Base-by-base conservation (phyloP, 2,113 vertebrate species). In the Sakesphorus luctuosus region DNA sequence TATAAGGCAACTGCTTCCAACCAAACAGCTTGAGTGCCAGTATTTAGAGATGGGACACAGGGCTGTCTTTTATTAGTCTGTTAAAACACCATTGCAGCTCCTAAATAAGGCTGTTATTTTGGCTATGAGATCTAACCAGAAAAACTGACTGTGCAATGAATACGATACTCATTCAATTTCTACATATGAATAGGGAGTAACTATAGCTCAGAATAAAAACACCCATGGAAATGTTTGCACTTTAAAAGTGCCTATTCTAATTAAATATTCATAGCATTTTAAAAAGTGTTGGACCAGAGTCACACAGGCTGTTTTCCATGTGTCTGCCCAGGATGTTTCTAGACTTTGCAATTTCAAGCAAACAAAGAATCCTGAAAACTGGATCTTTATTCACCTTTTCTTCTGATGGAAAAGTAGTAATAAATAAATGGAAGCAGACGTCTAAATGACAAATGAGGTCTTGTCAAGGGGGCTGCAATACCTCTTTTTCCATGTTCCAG, bases 1-100 rank as follows among this genome's bases (percentile, higher is more conserved):
- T n/a, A 93, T 82, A 91, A 95, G 78, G 78, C 65, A 62, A 83
- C 38, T 87, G 55, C 85, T 90, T 96, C 90, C 93, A 94, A 81
- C n/a, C 33, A 87, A 81, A 91, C 44, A 75, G 33, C 28, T 55
- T 21, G 26, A 79, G 43, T 78, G 93, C 90, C 94, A 96, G 3
- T 69, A 69, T 84, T 84, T 89, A 61, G 76, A 90, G 72, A 75
- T 90, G 85, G 53, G 73, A 65, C 79, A 96, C 88, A 95, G 80
- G 38, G 50, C 76, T 90, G 91, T 72, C 76, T 95, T 96, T 86
- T 95, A 85, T 84, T 84, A 76, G 33, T 13, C 79, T 84, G 38
- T 36, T 94, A 81, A 84, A 92, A 86, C 33, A 90, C 25, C 1
- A 6, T 12, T 52, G 71, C 43, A 78, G 36, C 43, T 94, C 65